Percentiles rank a stretch among this genome's conserved stretches.
These are phyloP conservation scores for Drosophila austrosaltans DNA, from an alignment of 2,888 invertebrate genomes.

Conservation along the genomic window DNA sequence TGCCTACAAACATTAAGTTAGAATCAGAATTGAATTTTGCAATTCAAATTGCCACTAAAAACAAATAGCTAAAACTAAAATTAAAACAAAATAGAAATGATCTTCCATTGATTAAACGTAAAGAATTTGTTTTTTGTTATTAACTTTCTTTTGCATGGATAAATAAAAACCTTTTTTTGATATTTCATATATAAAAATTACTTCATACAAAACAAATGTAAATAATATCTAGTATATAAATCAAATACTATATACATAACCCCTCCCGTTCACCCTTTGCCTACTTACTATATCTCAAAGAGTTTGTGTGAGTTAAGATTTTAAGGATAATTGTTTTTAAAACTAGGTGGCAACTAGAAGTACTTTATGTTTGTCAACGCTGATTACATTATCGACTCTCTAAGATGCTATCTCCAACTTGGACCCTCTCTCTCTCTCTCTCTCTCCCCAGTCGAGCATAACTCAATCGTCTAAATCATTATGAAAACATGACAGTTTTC, in stretches of 20 bases:
- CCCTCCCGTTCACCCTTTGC: too few species aligned
- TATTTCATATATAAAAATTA: too few species aligned
- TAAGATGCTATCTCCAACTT: conserved; percentile 19
- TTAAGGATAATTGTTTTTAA: background rate
- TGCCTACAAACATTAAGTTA: too few species aligned
- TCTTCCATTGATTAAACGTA: too few species aligned
- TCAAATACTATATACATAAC: too few species aligned
- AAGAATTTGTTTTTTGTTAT: too few species aligned
- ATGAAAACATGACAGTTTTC: conserved; percentile 23
- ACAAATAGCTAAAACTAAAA: background rate
- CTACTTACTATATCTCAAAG: background rate
- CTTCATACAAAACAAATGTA: too few species aligned
- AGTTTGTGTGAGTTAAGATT: background rate
- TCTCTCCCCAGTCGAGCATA: background rate
- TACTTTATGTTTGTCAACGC: conserved; percentile 46
- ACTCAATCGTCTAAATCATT: conserved; percentile 28
- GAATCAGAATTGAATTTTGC: too few species aligned
- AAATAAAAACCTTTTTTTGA: too few species aligned
- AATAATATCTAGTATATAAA: too few species aligned
- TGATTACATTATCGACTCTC: conserved; percentile 44
- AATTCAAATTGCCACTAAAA: too few species aligned
- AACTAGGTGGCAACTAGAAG: conserved; percentile 14
- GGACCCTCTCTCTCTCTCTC: background rate
- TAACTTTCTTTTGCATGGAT: too few species aligned
- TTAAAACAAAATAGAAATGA: background rate